These are phyloP conservation scores for Catharus fuscescens DNA, from an alignment of 2,113 vertebrate species.

Conservation along the genomic window DNA sequence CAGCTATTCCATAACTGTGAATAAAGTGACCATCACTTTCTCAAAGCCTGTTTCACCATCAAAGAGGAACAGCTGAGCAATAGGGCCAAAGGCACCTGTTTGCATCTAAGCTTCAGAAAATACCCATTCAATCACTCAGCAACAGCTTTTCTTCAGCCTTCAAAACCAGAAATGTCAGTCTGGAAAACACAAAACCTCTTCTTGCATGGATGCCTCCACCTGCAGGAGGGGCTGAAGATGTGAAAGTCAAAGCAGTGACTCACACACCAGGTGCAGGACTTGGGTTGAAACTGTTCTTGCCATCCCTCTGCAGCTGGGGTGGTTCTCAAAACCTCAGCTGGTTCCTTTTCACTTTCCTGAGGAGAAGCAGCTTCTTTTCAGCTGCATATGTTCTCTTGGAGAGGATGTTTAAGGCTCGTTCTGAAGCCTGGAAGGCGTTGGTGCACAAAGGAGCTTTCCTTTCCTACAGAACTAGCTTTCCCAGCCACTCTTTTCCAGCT, in stretches of 20 bases:
- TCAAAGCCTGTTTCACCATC: background rate
- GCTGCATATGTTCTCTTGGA: background rate
- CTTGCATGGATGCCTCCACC: background rate
- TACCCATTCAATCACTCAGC: background rate
- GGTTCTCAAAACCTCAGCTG: background rate
- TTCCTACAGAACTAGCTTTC: background rate
- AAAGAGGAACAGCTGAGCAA: background rate
- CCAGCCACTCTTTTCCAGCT: background rate
- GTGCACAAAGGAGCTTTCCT: background rate
- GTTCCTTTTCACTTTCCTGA: background rate
- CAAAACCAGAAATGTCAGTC: background rate
- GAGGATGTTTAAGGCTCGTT: background rate
- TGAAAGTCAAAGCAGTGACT: background rate
- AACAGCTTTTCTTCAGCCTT: background rate
- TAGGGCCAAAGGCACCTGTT: background rate
- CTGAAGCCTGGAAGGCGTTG: background rate
- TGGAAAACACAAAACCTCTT: background rate
- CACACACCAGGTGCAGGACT: rapidly evolving
- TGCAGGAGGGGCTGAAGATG: background rate
- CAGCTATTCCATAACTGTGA: background rate
- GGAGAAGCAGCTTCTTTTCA: background rate
- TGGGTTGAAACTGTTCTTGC: rapidly evolving
- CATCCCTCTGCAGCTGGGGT: background rate
- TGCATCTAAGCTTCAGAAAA: background rate
- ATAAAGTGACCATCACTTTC: background rate